Conservation (phyloP, 2,797 vertebrate species). For the Labroides dimidiatus region DNA sequence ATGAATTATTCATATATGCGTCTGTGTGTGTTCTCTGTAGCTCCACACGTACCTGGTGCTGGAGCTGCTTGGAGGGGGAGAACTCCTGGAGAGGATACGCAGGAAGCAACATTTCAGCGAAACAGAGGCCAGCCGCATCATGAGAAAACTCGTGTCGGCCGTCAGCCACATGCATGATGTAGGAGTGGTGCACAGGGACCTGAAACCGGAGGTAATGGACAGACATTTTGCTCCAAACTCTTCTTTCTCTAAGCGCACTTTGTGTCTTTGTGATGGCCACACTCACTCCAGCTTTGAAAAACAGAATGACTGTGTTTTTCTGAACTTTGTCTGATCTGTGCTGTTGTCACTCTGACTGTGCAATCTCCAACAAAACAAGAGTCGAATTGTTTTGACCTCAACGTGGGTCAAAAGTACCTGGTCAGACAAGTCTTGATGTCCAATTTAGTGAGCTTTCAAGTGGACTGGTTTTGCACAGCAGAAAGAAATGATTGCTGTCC, state of each 20-base stretch:
- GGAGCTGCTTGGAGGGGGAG: slow-evolving; percentile 95
- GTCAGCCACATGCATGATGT: slow-evolving; percentile 99
- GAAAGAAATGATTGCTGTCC: slow-evolving; percentile 68
- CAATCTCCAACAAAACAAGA: slow-evolving; percentile 53
- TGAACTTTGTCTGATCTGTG: slow-evolving; percentile 42
- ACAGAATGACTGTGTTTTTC: slow-evolving; percentile 62
- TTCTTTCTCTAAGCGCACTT: slow-evolving; percentile 15
- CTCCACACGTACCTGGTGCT: slow-evolving; percentile 96
- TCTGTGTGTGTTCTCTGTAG: slow-evolving; percentile 71
- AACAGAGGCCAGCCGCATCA: slow-evolving; percentile 96
- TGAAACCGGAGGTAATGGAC: slow-evolving; percentile 94
- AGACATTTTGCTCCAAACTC: not conserved
- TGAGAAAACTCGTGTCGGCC: slow-evolving; percentile 95
- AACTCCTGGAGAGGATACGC: slow-evolving; percentile 95
- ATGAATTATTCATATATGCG: too few species aligned
- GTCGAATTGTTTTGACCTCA: slow-evolving; percentile 63
- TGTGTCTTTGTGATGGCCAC: slow-evolving; percentile 34
- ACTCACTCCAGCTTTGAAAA: slow-evolving; percentile 32
- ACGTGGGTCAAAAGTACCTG: slow-evolving; percentile 55
- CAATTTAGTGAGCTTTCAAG: slow-evolving; percentile 61
- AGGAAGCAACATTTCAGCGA: slow-evolving; percentile 97
- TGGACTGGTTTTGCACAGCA: slow-evolving; percentile 38
- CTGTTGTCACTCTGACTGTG: slow-evolving; percentile 50
- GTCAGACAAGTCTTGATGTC: slow-evolving; percentile 49
- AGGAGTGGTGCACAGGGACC: slow-evolving; percentile 96